Conservation (phyloP, 2,888 invertebrate species). For the Pheosia tremula region DNA sequence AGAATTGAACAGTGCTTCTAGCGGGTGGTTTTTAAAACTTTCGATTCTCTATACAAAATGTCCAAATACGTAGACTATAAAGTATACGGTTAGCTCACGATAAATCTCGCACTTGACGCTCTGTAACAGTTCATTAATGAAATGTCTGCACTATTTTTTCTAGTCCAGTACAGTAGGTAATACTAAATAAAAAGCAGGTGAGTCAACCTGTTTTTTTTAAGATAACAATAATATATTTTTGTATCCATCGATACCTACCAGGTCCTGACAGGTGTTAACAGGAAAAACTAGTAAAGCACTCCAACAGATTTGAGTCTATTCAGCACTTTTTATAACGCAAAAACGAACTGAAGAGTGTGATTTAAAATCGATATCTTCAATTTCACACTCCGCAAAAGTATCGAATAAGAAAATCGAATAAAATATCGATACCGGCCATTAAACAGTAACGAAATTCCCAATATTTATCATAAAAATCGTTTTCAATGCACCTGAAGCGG, state of each 20-base stretch:
- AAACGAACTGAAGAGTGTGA: background rate
- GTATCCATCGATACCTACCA: background rate
- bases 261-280: constrained; percentile 1
- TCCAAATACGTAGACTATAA: too few species aligned
- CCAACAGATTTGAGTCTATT: constrained; percentile 3
- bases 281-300: constrained; percentile 5
- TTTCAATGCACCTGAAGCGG: constrained; percentile 45
- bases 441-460: constrained; percentile 40
- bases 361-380: constrained; percentile 9
- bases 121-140: constrained; percentile 1
- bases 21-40: too few species aligned
- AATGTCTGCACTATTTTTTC: constrained; percentile 3
- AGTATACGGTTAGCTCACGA: too few species aligned
- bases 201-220: background rate
- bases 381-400: constrained; percentile 12
- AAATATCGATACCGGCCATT: constrained; percentile 24
- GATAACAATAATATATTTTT: background rate
- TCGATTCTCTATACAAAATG: too few species aligned
- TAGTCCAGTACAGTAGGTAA: background rate
- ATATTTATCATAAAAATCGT: constrained; percentile 10
- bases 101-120: background rate
- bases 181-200: background rate
- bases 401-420: constrained; percentile 11
- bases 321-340: background rate
- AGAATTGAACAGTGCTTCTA: too few species aligned